Conservation (phyloP, 1,140 invertebrate genomes). For the Penaeus vannamei region DNA sequence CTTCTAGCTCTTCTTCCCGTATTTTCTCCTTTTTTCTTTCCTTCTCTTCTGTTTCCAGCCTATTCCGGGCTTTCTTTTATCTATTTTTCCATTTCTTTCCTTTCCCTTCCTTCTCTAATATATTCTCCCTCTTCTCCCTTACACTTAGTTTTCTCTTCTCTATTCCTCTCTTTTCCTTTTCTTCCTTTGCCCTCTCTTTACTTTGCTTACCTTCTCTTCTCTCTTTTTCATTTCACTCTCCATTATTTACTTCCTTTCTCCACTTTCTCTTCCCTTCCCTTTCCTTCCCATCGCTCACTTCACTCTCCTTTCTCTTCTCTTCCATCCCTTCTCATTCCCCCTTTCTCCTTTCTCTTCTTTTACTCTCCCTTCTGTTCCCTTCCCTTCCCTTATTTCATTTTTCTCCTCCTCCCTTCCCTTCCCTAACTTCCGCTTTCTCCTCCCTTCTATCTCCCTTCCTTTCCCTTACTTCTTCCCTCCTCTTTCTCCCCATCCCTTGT, state of each 20-base stretch:
- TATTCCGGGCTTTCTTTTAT: too few relatives aligned
- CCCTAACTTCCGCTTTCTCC: neutral
- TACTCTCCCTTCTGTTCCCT: neutral
- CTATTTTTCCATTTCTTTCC: too few relatives aligned
- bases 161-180: neutral
- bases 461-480: neutral
- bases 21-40: too few relatives aligned
- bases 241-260: neutral
- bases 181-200: neutral
- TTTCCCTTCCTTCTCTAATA: too few relatives aligned
- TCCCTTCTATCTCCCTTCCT: neutral
- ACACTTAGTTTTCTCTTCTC: neutral
- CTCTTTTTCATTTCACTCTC: neutral
- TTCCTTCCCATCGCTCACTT: neutral
- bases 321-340: neutral
- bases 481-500: neutral
- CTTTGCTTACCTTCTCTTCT: neutral
- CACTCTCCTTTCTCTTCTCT: neutral
- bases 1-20: too few relatives aligned
- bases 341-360: neutral
- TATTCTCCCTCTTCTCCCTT: neutral
- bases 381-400: neutral
- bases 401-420: neutral
- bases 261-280: too few relatives aligned
- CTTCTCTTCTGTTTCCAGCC: too few relatives aligned